Conservation (phyloP, 64 coral and sea anemone genomes). For the Orbicella faveolata region DNA sequence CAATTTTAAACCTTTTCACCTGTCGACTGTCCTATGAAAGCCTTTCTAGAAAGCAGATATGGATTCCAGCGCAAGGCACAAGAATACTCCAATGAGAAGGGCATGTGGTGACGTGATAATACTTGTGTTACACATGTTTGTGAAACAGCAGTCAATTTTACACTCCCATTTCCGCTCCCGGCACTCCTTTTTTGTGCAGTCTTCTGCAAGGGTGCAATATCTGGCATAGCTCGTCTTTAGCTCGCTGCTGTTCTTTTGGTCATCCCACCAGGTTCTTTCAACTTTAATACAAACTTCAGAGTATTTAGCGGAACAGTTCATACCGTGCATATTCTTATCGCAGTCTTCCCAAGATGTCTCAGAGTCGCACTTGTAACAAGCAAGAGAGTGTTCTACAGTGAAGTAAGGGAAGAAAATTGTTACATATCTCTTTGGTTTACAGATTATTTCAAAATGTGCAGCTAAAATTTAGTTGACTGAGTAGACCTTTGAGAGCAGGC, state of each 20-base stretch:
- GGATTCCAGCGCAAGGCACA: neutral
- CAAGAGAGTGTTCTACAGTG: neutral
- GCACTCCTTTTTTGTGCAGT: neutral
- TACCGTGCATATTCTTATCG: neutral
- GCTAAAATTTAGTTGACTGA: too few species aligned
- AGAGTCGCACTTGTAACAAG: neutral
- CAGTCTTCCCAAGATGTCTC: conserved; percentile 7
- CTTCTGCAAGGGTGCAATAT: neutral
- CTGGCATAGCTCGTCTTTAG: neutral
- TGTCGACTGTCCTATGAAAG: neutral
- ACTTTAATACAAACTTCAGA: neutral
- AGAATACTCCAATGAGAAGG: neutral
- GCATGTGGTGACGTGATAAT: neutral
- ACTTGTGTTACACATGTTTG: neutral
- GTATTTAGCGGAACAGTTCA: neutral
- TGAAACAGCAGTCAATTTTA: neutral
- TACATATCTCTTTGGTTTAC: too few species aligned
- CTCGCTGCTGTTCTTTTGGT: neutral
- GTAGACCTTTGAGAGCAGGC: too few species aligned
- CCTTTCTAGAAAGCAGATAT: neutral
- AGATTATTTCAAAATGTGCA: too few species aligned
- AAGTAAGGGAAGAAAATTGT: neutral
- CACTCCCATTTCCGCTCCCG: neutral
- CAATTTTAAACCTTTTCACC: neutral
- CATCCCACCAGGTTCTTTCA: neutral